phyloP scores from a whole-genome alignment of 2,888 invertebrate genomes.

The Callosobruchus maculatus region DNA sequence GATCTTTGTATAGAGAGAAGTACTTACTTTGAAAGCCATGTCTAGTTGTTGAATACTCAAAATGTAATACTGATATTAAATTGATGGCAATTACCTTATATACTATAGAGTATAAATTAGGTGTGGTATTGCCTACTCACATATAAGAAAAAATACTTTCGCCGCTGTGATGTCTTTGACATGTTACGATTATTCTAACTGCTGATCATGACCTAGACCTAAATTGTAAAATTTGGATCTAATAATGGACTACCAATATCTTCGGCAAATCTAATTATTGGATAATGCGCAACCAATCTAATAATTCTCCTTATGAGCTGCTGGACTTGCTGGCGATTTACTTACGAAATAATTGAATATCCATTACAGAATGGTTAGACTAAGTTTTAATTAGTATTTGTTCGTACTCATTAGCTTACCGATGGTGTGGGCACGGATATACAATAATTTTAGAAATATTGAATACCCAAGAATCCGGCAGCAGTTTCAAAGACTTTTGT shows the following conservation, averaged over 20 bases:
- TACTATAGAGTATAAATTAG: background rate
- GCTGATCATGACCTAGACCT: background rate
- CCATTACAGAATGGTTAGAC: too few relatives aligned
- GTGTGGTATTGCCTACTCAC: background rate
- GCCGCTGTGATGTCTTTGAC: background rate
- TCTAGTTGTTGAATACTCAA: background rate
- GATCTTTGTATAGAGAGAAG: background rate
- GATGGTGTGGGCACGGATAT: too few relatives aligned
- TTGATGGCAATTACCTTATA: background rate
- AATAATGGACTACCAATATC: background rate
- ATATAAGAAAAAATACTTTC: background rate
- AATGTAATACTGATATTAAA: background rate
- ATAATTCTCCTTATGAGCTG: background rate
- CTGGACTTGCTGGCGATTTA: too few relatives aligned
- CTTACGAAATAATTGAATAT: too few relatives aligned
- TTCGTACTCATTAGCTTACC: too few relatives aligned
- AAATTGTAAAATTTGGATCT: background rate
- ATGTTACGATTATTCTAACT: background rate
- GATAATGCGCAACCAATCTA: too few relatives aligned
- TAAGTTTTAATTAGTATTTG: too few relatives aligned
- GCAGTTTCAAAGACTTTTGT: too few relatives aligned
- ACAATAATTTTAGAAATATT: too few relatives aligned
- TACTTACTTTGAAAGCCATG: constrained; percentile 20
- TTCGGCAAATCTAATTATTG: background rate
- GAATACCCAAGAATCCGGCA: too few relatives aligned